Percentiles rank a stretch among this genome's conserved stretches.
Evolutionary conservation across 2,797 vertebrate species (phyloP).

Genomic region (Danio albolineatus): DNA sequence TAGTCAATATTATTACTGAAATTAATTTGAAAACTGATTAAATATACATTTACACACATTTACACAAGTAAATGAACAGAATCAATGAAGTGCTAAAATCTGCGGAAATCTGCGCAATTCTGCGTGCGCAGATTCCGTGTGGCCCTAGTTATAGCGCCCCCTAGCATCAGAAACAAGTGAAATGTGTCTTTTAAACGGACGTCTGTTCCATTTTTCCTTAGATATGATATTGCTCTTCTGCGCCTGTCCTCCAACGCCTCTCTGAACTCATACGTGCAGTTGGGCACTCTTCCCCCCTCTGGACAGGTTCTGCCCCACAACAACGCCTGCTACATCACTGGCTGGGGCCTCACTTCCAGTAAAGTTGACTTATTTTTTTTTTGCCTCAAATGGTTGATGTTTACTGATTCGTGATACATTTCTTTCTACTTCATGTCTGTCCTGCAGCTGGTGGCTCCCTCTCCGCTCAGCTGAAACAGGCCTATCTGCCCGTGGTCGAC

Average conservation of each 20-base stretch:
- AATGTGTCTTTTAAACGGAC: background rate
- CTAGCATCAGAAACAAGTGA: background rate
- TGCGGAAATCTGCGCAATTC: too few species aligned
- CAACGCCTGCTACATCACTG: constrained; percentile 86
- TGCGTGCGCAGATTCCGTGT: too few species aligned
- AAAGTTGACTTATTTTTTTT: too few species aligned
- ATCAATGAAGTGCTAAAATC: too few species aligned
- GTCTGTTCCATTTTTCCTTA: constrained; percentile 61
- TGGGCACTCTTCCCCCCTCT: constrained; percentile 78
- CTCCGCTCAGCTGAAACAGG: constrained; percentile 84
- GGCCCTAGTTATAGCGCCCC: background rate
- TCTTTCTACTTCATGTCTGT: background rate
- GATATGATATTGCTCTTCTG: constrained; percentile 89
- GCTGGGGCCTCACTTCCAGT: constrained; percentile 91
- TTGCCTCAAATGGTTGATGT: background rate
- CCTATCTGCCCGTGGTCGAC: constrained; percentile 82
- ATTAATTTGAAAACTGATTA: too few species aligned
- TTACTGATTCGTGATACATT: background rate
- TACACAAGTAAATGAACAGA: too few species aligned
- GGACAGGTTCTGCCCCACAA: constrained; percentile 84
- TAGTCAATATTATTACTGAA: too few species aligned
- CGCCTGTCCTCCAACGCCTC: constrained; percentile 75
- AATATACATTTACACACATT: too few species aligned
- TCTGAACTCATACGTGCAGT: constrained; percentile 84
- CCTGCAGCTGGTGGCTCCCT: constrained; percentile 78